Evolutionary conservation across 1,140 invertebrate species (phyloP).

Genomic region (Sarcophaga peregrina): DNA sequence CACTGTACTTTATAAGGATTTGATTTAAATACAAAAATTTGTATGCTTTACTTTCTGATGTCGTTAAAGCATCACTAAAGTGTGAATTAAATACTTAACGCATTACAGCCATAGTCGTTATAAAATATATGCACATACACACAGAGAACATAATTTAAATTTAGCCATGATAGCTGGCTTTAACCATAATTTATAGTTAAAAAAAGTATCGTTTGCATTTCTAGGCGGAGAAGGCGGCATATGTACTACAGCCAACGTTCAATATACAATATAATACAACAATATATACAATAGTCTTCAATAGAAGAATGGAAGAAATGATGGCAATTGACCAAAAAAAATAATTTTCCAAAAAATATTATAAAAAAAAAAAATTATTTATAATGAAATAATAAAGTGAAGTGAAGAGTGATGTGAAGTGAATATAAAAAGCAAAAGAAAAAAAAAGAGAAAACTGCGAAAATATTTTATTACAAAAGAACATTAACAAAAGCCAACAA

Average conservation of each 20-base stretch:
- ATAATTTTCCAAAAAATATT: neutral
- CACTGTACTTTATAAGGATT: neutral
- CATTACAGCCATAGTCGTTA: neutral
- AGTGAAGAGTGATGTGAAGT: no score
- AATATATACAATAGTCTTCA: neutral
- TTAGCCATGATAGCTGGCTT: neutral
- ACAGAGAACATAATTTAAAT: neutral
- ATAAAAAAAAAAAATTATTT: neutral
- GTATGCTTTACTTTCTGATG: neutral
- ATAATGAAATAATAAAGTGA: no score
- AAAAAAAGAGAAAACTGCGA: neutral
- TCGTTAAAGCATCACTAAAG: neutral
- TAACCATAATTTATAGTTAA: conserved; percentile 8
- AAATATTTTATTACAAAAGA: neutral
- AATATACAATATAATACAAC: neutral
- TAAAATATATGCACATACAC: neutral
- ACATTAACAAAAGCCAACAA: conserved; percentile 8
- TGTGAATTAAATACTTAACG: conserved; percentile 22
- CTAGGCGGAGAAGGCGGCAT: neutral
- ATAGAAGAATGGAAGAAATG: no score
- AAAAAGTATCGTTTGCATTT: neutral
- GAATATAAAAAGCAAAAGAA: neutral
- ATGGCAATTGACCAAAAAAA: conserved; percentile 11
- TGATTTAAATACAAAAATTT: neutral
- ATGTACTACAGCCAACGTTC: no score